Evolutionary conservation across 2,888 invertebrate genomes (phyloP), one percentile per base, ranked within the genome.

Genomic region (Andrena hattorfiana): DNA sequence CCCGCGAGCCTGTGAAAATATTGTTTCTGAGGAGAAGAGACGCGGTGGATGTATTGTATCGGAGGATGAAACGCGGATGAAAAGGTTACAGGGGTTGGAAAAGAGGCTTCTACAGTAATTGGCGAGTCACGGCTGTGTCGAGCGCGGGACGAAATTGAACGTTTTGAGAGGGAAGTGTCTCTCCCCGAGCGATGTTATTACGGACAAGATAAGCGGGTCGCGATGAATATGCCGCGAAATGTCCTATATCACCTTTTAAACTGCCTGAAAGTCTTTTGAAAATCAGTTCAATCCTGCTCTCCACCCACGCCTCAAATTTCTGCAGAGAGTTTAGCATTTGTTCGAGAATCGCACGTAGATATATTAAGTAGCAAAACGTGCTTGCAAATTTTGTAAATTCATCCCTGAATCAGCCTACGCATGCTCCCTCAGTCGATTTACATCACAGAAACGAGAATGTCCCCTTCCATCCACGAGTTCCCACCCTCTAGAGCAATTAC

Each of bases 191-290:
- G 70, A 71, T 71, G 63, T 80, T 82, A 70, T 82, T 71, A 62
- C 70, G 74, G 67, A 51, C 62, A 80, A 75, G 81, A 74, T 74
- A 74, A 82, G 66, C 74, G 70, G 13, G 32, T 23, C 48, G 71
- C 42, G 67, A 56, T 75, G 75, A 75, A 79, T 69, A 28, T 49
- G 49, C 32, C 42, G 54, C 60, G 74, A 10, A 51, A n/a, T 28
- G 32, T 42, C 13, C 35, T 23, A 54, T 23, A 54, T 3, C 23
- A 8, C 8, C 8, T 8, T 23, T 54, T 20, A 23, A 54, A 23
- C 20, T 7, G 20, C 8, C 20, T 8, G n/a, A 54, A 54, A 20
- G 20, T n/a, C 7, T 54, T 54, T 54, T 54, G 23, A 23, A 20
- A 54, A 54, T 54, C 54, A 42, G 42, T 42, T 42, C 4, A 42